phyloP scores from a whole-genome alignment of 2,888 invertebrate genomes.

The Lampropteryx suffumata region DNA sequence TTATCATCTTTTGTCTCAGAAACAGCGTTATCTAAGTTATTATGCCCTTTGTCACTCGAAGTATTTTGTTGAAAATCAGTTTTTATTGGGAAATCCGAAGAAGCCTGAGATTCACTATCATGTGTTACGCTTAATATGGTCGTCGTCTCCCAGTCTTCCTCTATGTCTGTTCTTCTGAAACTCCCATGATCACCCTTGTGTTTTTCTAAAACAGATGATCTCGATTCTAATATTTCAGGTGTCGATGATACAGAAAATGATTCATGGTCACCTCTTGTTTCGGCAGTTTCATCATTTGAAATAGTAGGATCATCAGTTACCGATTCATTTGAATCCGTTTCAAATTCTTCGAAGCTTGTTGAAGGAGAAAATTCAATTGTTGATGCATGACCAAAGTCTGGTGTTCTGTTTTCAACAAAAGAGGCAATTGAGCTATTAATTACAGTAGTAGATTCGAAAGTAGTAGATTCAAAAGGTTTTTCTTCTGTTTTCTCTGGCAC shows the following conservation, averaged over 20 bases:
- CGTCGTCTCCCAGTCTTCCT: conserved; percentile 17
- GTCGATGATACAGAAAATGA: conserved; percentile 36
- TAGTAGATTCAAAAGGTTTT: background rate
- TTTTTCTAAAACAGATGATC: conserved; percentile 42
- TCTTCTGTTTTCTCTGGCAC: background rate
- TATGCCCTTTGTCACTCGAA: no score
- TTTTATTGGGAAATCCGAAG: background rate
- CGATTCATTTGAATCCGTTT: conserved; percentile 37
- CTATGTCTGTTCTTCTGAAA: conserved; percentile 26
- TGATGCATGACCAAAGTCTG: conserved; percentile 45
- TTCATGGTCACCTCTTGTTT: conserved; percentile 37
- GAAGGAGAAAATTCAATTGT: conserved; percentile 46
- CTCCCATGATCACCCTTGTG: conserved; percentile 5
- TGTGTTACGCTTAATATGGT: background rate
- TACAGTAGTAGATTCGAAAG: background rate
- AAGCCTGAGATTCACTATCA: conserved; percentile 3
- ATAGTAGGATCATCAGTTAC: conserved; percentile 41
- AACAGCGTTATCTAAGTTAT: background rate
- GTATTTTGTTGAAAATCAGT: no score
- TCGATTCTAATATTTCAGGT: conserved; percentile 44
- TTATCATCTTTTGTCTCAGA: background rate
- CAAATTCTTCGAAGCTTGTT: conserved; percentile 39
- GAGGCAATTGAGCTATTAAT: background rate
- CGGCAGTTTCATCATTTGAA: conserved; percentile 24
- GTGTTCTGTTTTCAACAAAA: conserved; percentile 1